These are phyloP conservation scores for Galagoides demidoff DNA, from an alignment of 2,797 vertebrate species.

Conservation along the genomic window DNA sequence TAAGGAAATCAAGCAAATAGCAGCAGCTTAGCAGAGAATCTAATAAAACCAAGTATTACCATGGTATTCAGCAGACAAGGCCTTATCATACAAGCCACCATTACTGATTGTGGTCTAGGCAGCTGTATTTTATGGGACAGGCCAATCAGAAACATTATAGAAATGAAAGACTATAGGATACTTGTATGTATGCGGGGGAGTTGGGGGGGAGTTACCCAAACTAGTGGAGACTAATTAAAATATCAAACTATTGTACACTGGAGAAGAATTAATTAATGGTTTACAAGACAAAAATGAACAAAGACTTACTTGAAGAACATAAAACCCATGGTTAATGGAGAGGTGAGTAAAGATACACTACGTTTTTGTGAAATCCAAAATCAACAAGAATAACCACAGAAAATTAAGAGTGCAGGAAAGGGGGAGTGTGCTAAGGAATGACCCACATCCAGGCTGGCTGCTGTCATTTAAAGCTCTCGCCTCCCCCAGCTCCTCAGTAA, in stretches of 20 bases:
- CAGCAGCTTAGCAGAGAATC: background rate
- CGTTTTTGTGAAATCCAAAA: background rate
- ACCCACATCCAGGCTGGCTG: background rate
- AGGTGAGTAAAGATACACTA: background rate
- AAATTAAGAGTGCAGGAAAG: background rate
- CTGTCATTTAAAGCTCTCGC: background rate
- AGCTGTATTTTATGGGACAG: background rate
- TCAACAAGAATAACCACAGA: background rate
- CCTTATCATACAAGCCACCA: background rate
- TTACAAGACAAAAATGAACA: background rate
- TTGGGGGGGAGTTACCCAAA: background rate
- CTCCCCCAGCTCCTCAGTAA: background rate
- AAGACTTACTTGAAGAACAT: background rate
- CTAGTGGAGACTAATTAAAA: background rate
- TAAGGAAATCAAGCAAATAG: background rate
- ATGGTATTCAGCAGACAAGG: background rate
- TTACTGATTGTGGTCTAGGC: background rate
- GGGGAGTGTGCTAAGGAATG: background rate
- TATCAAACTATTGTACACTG: background rate
- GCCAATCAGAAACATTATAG: background rate
- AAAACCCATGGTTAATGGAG: background rate
- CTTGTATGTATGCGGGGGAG: fast-evolving
- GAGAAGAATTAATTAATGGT: background rate
- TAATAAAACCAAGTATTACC: background rate
- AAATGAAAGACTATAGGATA: background rate